A percentile compares a stretch with the other conserved stretches of the same genome.
Conservation (phyloP, 2,113 vertebrate genomes). For the Mormyrus lacerda region DNA sequence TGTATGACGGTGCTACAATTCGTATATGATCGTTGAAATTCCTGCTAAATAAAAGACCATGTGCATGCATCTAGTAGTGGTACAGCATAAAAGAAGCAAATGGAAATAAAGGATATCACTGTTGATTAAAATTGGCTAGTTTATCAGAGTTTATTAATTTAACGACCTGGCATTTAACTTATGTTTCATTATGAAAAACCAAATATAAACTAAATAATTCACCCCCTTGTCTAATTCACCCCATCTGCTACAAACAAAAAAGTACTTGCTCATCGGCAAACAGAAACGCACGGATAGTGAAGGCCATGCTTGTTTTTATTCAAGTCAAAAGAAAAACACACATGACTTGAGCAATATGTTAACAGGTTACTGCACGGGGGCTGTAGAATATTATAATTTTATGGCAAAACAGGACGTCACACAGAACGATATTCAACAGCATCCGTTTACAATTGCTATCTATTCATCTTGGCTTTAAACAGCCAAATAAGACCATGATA, state of each 20-base stretch:
- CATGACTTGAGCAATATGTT: slow-evolving; percentile 56
- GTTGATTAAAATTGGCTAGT: neutral
- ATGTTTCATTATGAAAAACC: neutral
- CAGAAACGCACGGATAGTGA: slow-evolving; percentile 9
- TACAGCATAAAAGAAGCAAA: neutral
- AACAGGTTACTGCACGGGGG: slow-evolving; percentile 66
- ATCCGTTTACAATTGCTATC: slow-evolving; percentile 51
- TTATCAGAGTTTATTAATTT: neutral
- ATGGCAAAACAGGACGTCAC: slow-evolving; percentile 47
- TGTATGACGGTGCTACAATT: neutral
- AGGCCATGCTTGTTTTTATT: slow-evolving; percentile 75
- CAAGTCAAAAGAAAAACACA: slow-evolving; percentile 59
- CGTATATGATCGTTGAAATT: neutral
- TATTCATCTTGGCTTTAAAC: slow-evolving; percentile 59
- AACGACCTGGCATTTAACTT: neutral
- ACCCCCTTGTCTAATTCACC: neutral
- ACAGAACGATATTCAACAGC: slow-evolving; percentile 51
- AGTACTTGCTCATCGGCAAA: neutral
- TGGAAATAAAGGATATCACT: neutral
- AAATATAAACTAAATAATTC: neutral
- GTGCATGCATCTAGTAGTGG: neutral
- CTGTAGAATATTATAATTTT: slow-evolving; percentile 52
- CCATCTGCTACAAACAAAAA: neutral
- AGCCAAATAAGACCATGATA: slow-evolving; percentile 54
- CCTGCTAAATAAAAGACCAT: neutral